These are phyloP conservation scores for Nymphalis polychloros DNA, from an alignment of 2,888 invertebrate genomes.

Conservation along the genomic window DNA sequence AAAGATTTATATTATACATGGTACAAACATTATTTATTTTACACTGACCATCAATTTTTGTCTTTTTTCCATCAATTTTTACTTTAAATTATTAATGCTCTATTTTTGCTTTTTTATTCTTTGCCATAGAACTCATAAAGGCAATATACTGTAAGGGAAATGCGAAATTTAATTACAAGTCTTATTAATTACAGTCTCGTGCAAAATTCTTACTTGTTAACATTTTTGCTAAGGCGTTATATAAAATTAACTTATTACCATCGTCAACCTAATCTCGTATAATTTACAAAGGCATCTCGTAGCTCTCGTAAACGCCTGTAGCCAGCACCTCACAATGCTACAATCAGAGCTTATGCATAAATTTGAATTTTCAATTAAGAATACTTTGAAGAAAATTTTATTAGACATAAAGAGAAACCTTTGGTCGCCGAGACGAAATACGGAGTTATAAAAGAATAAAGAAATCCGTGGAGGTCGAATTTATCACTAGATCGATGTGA, in stretches of 20 bases:
- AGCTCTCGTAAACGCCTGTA: slow-evolving; percentile 61
- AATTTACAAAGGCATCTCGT: slow-evolving; percentile 65
- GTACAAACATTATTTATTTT: too few species aligned
- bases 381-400: slow-evolving; percentile 81
- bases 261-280: slow-evolving; percentile 64
- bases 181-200: slow-evolving; percentile 15
- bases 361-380: slow-evolving; percentile 82
- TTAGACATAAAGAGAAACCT: slow-evolving; percentile 80
- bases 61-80: too few species aligned
- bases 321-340: slow-evolving; percentile 56
- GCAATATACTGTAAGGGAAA: neutral
- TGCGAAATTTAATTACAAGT: neutral
- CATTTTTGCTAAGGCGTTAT: slow-evolving; percentile 29
- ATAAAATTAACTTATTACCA: slow-evolving; percentile 53
- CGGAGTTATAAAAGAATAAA: slow-evolving; percentile 60
- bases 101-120: neutral
- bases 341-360: slow-evolving; percentile 82
- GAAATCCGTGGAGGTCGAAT: slow-evolving; percentile 44
- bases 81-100: too few species aligned
- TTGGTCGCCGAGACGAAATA: slow-evolving; percentile 77
- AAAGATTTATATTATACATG: too few species aligned
- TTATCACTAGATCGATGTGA: neutral
- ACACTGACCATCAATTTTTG: too few species aligned
- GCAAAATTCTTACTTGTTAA: slow-evolving; percentile 17
- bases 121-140: neutral